These are phyloP conservation scores for Nemurella pictetii DNA, from an alignment of 2,888 invertebrate genomes.

Conservation along the genomic window DNA sequence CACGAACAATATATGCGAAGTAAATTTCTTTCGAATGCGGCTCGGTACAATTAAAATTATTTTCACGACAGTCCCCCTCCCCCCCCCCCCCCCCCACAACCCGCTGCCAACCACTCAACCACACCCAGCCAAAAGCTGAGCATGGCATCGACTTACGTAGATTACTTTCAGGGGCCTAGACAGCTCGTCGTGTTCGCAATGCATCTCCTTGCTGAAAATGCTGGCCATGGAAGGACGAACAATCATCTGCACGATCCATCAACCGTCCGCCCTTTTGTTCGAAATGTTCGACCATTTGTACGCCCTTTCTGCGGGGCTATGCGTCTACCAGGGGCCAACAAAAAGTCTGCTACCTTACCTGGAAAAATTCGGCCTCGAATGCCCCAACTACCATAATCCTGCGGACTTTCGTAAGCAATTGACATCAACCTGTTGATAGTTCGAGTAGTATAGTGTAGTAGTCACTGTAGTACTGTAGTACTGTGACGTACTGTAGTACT, in stretches of 20 bases:
- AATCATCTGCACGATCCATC: constrained; percentile 87
- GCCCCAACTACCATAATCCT: constrained; percentile 93
- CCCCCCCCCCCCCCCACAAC: too few species aligned
- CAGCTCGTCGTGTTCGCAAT: constrained; percentile 80
- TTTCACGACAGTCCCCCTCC: too few species aligned
- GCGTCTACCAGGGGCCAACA: constrained; percentile 81
- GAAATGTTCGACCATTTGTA: constrained; percentile 89
- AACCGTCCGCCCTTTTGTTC: constrained; percentile 84
- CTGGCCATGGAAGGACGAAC: constrained; percentile 83
- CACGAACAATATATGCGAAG: too few species aligned
- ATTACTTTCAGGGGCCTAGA: constrained; percentile 77
- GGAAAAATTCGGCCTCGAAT: constrained; percentile 71
- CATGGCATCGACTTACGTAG: too few species aligned
- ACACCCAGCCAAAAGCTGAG: too few species aligned
- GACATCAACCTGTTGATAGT: too few species aligned
- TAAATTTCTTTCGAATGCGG: too few species aligned
- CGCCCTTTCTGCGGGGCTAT: constrained; percentile 76
- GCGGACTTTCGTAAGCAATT: constrained; percentile 88
- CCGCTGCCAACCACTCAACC: too few species aligned
- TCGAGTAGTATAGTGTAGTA: too few species aligned
- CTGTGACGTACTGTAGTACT: too few species aligned
- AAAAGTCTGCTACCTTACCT: constrained; percentile 76
- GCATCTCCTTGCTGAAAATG: constrained; percentile 76
- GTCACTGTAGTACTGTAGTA: too few species aligned
- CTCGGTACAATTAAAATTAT: too few species aligned